Evolutionary conservation across 2,113 vertebrate genomes (phyloP), one percentile per base, ranked within the genome.

Genomic region (Pachycephala philippinensis): DNA sequence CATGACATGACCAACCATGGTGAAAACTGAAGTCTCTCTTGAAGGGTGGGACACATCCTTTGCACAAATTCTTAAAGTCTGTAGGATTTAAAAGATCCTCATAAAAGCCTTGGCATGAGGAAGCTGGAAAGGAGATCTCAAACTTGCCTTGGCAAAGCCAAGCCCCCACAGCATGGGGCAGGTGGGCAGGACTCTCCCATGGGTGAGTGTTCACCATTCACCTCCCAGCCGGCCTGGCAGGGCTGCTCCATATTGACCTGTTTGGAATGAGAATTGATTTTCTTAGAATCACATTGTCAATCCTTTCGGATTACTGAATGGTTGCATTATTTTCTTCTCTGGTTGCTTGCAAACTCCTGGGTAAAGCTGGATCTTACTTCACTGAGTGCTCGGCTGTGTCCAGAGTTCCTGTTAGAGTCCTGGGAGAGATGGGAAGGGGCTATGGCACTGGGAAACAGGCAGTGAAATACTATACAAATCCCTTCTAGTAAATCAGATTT

Each of bases 401-500:
- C 79, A 49, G 65, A 84, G 35, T 21, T 93, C 76, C 61, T 95
- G 59, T 90, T 76, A 52, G 12, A 11, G 31, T n/a, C 53, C 68
- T 79, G 42, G 35, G 74, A 72, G 89, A 53, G 24, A 16, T 71
- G 17, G 56, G 70, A 92, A 93, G 88, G 76, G 95, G 70, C 68
- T 81, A 59, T 2, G 14, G 49, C 70, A 68, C 66, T 31, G 68
- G 63, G 68, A 95, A 93, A 65, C 57, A 47, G 78, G 78, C n/a
- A 12, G 70, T 60, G 44, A 94, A 93, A 92, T 89, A 91, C 93
- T 80, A 52, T 54, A 95, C 69, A 96, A 97, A 96, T 92, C 64
- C 39, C 93, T 94, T 76, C 83, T 87, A 95, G 84, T 97, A 97
- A 98, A 97, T 96, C 85, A 93, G 83, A 95, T 97, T 96, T 97